phyloP scores from a whole-genome alignment of 2,888 invertebrate species.

The Bembecia ichneumoniformis region DNA sequence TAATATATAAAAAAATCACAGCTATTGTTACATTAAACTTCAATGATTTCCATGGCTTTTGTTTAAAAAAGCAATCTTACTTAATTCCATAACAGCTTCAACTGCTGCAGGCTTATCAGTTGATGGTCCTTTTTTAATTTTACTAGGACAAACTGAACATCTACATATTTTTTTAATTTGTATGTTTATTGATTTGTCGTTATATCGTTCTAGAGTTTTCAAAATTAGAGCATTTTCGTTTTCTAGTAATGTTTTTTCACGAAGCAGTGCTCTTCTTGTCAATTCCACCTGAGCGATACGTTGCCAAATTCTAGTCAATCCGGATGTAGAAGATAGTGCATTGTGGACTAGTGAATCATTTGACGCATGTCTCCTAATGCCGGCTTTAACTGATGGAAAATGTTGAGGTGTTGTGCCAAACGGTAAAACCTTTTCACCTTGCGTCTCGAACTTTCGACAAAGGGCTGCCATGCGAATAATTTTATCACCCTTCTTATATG shows the following conservation, averaged over 20 bases:
- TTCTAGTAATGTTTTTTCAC: conserved; percentile 46
- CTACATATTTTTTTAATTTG: conserved; percentile 27
- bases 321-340: conserved; percentile 41
- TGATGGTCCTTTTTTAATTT: conserved; percentile 10
- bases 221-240: conserved; percentile 41
- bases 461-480: conserved; percentile 62
- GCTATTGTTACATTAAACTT: no score
- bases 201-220: conserved; percentile 24
- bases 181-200: conserved; percentile 24
- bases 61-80: conserved; percentile 9
- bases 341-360: conserved; percentile 44
- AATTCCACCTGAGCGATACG: conserved; percentile 53
- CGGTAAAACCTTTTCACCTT: conserved; percentile 62
- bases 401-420: conserved; percentile 37
- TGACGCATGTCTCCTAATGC: conserved; percentile 27
- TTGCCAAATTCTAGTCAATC: conserved; percentile 54
- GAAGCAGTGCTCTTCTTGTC: conserved; percentile 41
- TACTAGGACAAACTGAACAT: conserved; percentile 15
- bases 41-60: no score
- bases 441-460: conserved; percentile 73
- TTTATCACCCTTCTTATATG: conserved; percentile 59
- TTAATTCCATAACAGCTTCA: conserved; percentile 37
- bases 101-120: conserved; percentile 29
- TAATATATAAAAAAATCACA: no score
- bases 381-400: conserved; percentile 28